phyloP scores from a whole-genome alignment of 2,888 invertebrate species.

The Mesorhabditis belari region DNA sequence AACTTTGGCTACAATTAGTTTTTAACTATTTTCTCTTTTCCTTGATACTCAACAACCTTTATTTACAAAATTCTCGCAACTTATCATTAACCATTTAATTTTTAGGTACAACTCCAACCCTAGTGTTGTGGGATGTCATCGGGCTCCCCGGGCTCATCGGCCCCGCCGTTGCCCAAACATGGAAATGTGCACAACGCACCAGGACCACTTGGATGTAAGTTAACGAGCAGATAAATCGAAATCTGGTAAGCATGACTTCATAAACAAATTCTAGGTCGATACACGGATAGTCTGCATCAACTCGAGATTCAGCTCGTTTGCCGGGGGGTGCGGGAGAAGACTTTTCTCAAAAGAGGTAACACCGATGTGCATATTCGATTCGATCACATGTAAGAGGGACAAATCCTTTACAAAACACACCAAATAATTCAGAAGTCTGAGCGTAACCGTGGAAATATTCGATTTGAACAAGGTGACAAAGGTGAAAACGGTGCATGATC shows the following conservation, averaged over 20 bases:
- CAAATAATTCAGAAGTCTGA: slow-evolving; percentile 15
- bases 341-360: slow-evolving; percentile 24
- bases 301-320: slow-evolving; percentile 28
- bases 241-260: neutral
- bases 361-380: slow-evolving; percentile 29
- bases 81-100: too few species aligned
- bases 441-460: slow-evolving; percentile 26
- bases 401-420: neutral
- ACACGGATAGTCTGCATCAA: slow-evolving; percentile 18
- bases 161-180: neutral
- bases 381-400: slow-evolving; percentile 23
- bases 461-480: slow-evolving; percentile 31
- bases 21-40: neutral
- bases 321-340: slow-evolving; percentile 27
- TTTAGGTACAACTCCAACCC: neutral
- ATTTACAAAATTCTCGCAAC: too few species aligned
- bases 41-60: neutral
- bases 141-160: neutral
- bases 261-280: slow-evolving; percentile 12
- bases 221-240: too few species aligned
- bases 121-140: neutral
- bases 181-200: neutral
- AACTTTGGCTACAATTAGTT: too few species aligned
- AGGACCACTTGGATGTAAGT: neutral
- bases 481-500: slow-evolving; percentile 25